phyloP scores from a whole-genome alignment of 2,113 vertebrate species.

The Microcebus tavaratra region DNA sequence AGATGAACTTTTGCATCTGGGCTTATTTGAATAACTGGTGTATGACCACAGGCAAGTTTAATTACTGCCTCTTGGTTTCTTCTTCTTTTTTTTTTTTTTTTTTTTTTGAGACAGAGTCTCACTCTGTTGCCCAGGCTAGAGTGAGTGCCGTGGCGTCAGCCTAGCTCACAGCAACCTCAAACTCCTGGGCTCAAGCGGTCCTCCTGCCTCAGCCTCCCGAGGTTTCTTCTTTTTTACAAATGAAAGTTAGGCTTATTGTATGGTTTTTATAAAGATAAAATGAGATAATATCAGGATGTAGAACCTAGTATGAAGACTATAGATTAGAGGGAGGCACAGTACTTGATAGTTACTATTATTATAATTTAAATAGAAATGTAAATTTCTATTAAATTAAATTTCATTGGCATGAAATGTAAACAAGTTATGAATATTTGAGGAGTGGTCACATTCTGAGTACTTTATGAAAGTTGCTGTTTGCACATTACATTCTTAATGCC shows the following conservation, averaged over 20 bases:
- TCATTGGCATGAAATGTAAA: conserved; percentile 34
- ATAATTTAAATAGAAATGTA: conserved; percentile 37
- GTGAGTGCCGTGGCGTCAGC: no score
- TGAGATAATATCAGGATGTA: neutral
- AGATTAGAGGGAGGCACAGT: neutral
- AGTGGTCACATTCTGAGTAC: conserved; percentile 60
- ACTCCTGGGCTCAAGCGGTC: no score
- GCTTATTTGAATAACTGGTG: neutral
- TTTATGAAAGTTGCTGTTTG: conserved; percentile 73
- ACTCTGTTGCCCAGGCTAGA: no score
- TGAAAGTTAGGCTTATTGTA: neutral
- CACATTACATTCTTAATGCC: conserved; percentile 42
- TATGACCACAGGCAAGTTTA: neutral
- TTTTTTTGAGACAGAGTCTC: no score
- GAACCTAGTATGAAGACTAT: neutral
- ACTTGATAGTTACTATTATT: conserved; percentile 22
- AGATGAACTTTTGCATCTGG: neutral
- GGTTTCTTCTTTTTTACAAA: conserved; percentile 12
- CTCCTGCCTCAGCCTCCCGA: no score
- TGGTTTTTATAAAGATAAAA: neutral
- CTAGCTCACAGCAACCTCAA: no score
- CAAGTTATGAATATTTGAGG: conserved; percentile 41
- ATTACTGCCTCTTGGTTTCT: neutral
- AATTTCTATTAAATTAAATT: no score
- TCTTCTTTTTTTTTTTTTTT: conserved; percentile 38